Evolutionary conservation across 2,797 vertebrate species (phyloP).

Genomic region (Takifugu ocellatus): DNA sequence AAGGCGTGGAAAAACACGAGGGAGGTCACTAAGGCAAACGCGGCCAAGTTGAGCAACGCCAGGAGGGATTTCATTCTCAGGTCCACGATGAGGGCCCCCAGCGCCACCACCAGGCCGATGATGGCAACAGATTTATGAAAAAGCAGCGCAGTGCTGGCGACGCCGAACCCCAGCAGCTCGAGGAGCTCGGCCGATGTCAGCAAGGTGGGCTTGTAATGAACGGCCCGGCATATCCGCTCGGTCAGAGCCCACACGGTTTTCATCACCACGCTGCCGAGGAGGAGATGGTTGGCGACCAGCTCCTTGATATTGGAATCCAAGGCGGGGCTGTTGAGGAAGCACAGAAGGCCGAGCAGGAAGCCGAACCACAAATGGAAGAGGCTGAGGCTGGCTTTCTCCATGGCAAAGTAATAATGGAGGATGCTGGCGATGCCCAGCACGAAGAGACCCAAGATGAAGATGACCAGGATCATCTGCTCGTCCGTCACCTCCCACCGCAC

Average conservation of each 20-base stretch:
- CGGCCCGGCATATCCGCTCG: constrained; percentile 86
- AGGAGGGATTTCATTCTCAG: constrained; percentile 94
- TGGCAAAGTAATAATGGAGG: constrained; percentile 97
- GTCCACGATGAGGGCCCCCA: constrained; percentile 88
- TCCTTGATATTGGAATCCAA: constrained; percentile 87
- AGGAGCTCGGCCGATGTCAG: constrained; percentile 86
- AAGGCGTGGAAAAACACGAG: constrained; percentile 88
- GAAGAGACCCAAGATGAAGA: constrained; percentile 96
- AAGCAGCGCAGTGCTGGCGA: constrained; percentile 90
- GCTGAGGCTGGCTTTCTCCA: constrained; percentile 92
- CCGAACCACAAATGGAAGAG: constrained; percentile 96
- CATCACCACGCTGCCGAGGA: constrained; percentile 84
- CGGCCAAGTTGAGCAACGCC: constrained; percentile 86
- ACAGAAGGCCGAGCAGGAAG: constrained; percentile 93
- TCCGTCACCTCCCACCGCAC: constrained; percentile 92
- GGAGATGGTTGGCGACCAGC: constrained; percentile 88
- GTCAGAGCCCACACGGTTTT: constrained; percentile 84
- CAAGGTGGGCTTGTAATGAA: constrained; percentile 80
- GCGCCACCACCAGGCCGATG: constrained; percentile 82
- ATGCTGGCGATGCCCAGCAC: constrained; percentile 95
- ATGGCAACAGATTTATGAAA: constrained; percentile 84
- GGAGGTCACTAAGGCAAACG: constrained; percentile 82
- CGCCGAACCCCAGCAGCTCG: constrained; percentile 92
- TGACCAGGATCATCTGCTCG: constrained; percentile 89
- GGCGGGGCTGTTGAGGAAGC: constrained; percentile 88